These are phyloP conservation scores for Lamellibrachia luymesi DNA, from an alignment of 1,140 invertebrate species.

Conservation along the genomic window DNA sequence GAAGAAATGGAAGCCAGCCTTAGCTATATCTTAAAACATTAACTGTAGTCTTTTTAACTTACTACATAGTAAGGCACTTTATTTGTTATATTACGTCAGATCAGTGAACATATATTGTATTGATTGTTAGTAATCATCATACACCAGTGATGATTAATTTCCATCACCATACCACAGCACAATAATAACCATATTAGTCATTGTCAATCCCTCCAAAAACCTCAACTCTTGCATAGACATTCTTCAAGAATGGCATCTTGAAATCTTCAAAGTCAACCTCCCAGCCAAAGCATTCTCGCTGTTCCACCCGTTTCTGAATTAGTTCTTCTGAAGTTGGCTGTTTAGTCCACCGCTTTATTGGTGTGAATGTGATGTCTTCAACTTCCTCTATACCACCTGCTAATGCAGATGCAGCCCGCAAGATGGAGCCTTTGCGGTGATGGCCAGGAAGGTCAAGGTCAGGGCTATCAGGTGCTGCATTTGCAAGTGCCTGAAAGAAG, in stretches of 20 bases:
- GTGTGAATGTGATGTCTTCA: constrained; percentile 52
- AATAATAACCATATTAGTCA: constrained; percentile 5
- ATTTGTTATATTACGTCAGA: not conserved
- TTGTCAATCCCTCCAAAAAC: constrained; percentile 26
- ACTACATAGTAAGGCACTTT: not conserved
- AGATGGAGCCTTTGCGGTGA: constrained; percentile 49
- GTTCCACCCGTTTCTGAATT: constrained; percentile 39
- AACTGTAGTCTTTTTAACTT: not conserved
- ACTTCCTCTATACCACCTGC: constrained; percentile 49
- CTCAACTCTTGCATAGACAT: constrained; percentile 37
- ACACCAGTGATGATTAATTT: not conserved
- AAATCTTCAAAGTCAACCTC: constrained; percentile 58
- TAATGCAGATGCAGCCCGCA: constrained; percentile 50
- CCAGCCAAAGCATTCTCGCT: constrained; percentile 51
- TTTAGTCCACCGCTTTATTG: constrained; percentile 51
- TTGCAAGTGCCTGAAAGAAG: not conserved
- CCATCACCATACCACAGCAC: not conserved
- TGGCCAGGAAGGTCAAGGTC: constrained; percentile 19
- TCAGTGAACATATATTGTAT: not conserved
- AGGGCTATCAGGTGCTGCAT: not conserved
- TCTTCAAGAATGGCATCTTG: constrained; percentile 56
- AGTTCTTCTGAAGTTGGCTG: constrained; percentile 49
- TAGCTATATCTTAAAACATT: not conserved
- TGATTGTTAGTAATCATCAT: not conserved
- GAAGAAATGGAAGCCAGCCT: not conserved